Percentiles rank a stretch among this genome's conserved stretches.
Conservation (phyloP, 2,888 invertebrate species). For the Melanostoma scalare region DNA sequence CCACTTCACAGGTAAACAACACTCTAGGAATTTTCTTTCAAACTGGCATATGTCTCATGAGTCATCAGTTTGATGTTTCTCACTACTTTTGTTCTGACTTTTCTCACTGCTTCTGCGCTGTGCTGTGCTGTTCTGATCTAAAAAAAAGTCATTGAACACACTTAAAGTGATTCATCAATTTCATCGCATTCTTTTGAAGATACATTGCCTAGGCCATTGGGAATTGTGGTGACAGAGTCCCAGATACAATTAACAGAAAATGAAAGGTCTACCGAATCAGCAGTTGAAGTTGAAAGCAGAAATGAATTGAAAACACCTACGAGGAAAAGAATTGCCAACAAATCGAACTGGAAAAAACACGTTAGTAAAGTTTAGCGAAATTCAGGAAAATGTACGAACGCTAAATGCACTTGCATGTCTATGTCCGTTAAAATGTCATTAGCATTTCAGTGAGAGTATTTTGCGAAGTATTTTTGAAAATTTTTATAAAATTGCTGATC, state of each 20-base stretch:
- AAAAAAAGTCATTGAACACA: too few species aligned
- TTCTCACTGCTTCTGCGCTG: too few species aligned
- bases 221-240: not conserved
- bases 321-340: constrained; percentile 31
- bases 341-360: constrained; percentile 34
- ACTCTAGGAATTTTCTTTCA: too few species aligned
- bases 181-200: too few species aligned
- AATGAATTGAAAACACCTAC: constrained; percentile 38
- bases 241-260: not conserved
- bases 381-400: constrained; percentile 18
- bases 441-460: constrained; percentile 54
- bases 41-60: too few species aligned
- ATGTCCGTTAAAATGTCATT: constrained; percentile 49
- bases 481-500: constrained; percentile 38
- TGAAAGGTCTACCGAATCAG: constrained; percentile 17
- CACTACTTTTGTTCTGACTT: too few species aligned
- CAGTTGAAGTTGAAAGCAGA: constrained; percentile 31
- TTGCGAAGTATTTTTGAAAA: constrained; percentile 56
- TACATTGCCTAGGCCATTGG: not conserved
- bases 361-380: constrained; percentile 16
- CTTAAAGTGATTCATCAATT: too few species aligned
- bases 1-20: too few species aligned
- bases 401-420: constrained; percentile 50
- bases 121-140: too few species aligned
- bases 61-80: too few species aligned